Evolutionary conservation across 2,797 vertebrate species (phyloP).

Genomic region (Lithobates sylvaticus): DNA sequence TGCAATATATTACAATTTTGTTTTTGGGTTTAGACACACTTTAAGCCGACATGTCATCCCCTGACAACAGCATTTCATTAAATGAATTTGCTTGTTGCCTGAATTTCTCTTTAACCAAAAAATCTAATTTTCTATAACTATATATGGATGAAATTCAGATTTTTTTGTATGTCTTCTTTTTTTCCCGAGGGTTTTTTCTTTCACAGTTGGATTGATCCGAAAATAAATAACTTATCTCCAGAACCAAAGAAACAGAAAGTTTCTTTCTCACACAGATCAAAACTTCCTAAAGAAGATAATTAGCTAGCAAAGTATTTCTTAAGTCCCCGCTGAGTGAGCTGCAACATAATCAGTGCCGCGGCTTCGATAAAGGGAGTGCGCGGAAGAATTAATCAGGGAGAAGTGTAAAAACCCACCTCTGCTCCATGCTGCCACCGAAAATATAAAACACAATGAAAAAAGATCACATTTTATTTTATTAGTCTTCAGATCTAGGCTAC

Average conservation of each 20-base stretch:
- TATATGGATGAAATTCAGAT: too few relatives aligned
- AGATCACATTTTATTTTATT: background rate
- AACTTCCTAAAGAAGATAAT: slow-evolving; percentile 10
- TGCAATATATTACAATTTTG: too few relatives aligned
- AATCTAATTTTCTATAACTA: too few relatives aligned
- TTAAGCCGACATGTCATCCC: too few relatives aligned
- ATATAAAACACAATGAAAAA: background rate
- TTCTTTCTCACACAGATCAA: background rate
- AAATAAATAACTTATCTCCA: background rate
- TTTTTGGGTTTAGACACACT: too few relatives aligned
- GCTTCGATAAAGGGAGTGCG: background rate
- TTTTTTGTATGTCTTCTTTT: too few relatives aligned
- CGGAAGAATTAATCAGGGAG: background rate
- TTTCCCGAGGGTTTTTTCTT: too few relatives aligned
- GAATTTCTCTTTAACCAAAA: too few relatives aligned
- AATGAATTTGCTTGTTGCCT: too few relatives aligned
- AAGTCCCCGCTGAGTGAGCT: background rate
- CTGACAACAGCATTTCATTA: too few relatives aligned
- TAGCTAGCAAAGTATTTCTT: background rate
- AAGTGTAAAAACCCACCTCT: background rate
- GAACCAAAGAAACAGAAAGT: background rate
- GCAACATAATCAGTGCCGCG: background rate
- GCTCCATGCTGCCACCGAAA: too few relatives aligned
- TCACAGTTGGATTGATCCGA: too few relatives aligned
- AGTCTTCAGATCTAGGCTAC: background rate